These are phyloP conservation scores for Erpetoichthys calabaricus DNA, from an alignment of 2,797 vertebrate species.

Conservation along the genomic window DNA sequence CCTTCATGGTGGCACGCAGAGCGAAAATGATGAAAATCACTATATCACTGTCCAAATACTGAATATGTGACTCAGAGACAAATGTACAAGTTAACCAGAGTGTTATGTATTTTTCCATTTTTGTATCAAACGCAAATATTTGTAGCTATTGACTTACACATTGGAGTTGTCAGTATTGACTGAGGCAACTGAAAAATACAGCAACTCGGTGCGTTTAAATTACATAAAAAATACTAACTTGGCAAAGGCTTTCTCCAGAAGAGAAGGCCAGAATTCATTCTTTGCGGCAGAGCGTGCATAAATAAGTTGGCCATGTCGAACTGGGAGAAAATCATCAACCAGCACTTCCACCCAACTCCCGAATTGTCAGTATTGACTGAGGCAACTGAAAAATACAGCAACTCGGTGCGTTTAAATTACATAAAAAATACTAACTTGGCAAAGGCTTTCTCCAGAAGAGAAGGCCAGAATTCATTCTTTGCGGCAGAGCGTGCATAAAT, in stretches of 20 bases:
- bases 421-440: slow-evolving; percentile 5
- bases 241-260: slow-evolving; percentile 11
- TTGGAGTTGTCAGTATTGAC: too few species aligned
- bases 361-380: slow-evolving; percentile 5
- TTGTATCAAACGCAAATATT: too few species aligned
- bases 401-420: not conserved
- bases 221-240: slow-evolving; percentile 2
- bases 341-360: slow-evolving; percentile 9
- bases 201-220: not conserved
- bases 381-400: too few species aligned
- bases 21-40: too few species aligned
- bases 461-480: slow-evolving; percentile 8
- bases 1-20: too few species aligned
- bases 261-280: slow-evolving; percentile 9
- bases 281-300: slow-evolving; percentile 3
- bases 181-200: too few species aligned
- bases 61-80: too few species aligned
- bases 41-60: too few species aligned
- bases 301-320: slow-evolving; percentile 6
- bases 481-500: slow-evolving; percentile 7
- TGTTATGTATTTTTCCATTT: too few species aligned
- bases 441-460: slow-evolving; percentile 11
- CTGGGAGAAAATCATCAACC: slow-evolving; percentile 10
- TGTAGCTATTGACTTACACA: too few species aligned
- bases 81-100: too few species aligned